phyloP scores from a whole-genome alignment of 2,797 vertebrate genomes.

The Muscicapa comitata region DNA sequence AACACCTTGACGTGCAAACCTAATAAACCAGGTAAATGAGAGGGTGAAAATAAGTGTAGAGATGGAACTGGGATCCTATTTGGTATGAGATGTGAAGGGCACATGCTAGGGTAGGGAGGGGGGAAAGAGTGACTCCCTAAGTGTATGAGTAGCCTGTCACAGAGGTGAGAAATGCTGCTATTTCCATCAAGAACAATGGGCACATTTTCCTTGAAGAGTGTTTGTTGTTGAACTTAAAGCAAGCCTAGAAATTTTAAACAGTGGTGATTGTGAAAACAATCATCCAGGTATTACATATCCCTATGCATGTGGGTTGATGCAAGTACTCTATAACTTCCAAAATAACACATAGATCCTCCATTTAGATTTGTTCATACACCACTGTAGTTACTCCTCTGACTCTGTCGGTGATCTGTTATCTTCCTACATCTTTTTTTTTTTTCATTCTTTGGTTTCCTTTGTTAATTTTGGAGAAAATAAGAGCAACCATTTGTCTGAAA shows the following conservation, averaged over 20 bases:
- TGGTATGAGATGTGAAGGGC: not conserved
- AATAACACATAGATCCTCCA: not conserved
- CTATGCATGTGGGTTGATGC: not conserved
- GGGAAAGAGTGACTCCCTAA: not conserved
- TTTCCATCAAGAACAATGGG: not conserved
- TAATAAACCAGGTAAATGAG: not conserved
- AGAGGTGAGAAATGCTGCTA: not conserved
- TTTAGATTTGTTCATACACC: not conserved
- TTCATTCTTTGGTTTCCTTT: not conserved
- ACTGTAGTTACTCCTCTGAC: not conserved
- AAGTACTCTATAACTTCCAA: not conserved
- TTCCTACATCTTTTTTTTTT: not conserved
- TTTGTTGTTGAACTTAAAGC: not conserved
- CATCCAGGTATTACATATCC: not conserved
- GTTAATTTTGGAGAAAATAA: not conserved
- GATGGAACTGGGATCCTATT: not conserved
- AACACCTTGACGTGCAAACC: not conserved
- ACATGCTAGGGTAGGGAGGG: rapidly evolving
- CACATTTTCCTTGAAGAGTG: not conserved
- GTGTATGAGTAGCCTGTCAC: rapidly evolving
- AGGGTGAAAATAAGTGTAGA: not conserved
- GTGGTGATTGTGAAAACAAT: not conserved
- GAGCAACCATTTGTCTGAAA: not conserved
- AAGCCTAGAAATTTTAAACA: not conserved
- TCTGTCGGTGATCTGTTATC: not conserved